Conservation (phyloP, 2,113 vertebrate genomes). For the Leptocoma aspasia region DNA sequence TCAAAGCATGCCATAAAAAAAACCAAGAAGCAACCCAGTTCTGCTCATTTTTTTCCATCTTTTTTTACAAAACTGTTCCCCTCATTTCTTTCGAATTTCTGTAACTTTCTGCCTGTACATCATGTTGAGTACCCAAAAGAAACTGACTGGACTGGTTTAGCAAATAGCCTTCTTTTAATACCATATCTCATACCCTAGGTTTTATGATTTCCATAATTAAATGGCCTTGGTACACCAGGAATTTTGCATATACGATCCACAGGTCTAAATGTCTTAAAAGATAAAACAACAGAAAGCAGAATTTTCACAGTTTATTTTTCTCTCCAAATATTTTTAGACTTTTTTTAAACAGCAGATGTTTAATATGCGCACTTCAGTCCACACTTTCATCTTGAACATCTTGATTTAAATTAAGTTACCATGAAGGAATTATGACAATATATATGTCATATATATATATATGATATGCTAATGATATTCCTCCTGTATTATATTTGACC, state of each 20-base stretch:
- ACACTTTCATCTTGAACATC: not conserved
- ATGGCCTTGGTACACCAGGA: not conserved
- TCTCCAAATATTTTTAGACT: not conserved
- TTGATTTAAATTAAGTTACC: not conserved
- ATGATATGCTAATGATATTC: not conserved
- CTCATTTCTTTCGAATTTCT: accelerated
- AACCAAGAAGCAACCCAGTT: not conserved
- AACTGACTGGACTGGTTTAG: not conserved
- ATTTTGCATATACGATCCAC: not conserved
- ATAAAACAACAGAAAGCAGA: not conserved
- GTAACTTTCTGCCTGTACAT: not conserved
- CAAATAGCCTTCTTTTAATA: not conserved
- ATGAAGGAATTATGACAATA: not conserved
- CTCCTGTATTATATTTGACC: not conserved
- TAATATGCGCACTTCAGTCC: not conserved
- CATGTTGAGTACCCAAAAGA: not conserved
- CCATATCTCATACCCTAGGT: not conserved
- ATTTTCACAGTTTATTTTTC: not conserved
- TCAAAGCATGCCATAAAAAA: not conserved
- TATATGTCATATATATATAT: not conserved
- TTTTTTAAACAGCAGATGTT: not conserved
- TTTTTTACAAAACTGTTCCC: not conserved
- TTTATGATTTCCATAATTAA: not conserved
- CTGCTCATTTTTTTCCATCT: not conserved
- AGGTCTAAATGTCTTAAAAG: not conserved